Base-by-base conservation (phyloP, 2,113 vertebrate species). In the Orthonyx spaldingii region DNA sequence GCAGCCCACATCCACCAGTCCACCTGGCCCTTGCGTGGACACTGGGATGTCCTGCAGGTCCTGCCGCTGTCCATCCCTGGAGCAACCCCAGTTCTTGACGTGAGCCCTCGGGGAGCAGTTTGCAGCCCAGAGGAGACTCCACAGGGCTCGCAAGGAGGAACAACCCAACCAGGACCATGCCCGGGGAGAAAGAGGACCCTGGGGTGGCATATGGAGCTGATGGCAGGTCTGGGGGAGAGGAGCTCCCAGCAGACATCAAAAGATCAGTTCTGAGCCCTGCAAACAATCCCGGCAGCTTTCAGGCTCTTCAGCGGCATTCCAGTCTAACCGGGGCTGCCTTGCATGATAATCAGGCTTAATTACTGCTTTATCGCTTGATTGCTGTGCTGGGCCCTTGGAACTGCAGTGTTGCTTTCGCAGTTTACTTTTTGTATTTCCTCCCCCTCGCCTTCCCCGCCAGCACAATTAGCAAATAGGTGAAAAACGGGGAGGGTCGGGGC, bases 301-400 rank as follows among this genome's bases (percentile, higher is more conserved):
- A 89, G 97, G 97, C 97, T 97, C 96, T 97, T 97, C 93, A 93
- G 97, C 83, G 84, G 92, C 97, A 95, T 98, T 98, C 97, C 98
- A 98, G 93, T 97, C 97, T 94, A 97, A 96, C 96, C 83, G 32
- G 95, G 96, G 92, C 97, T 97, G 98, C 95, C 98, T 98, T 97
- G 98, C 98, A 97, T 98, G 97, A 97, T 97, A 98, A 98, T 98
- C 97, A 98, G 97, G 93, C 96, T 98, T 98, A 98, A 98, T 98
- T 97, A 97, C 94, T 42, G 75, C 97, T 98, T 97, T 97, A 98
- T 97, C 97, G 91, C 96, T 95, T 87, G 97, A 96, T 98, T 97
- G 97, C 96, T 64, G 96, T 96, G 97, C 97, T 95, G 97, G 97
- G 97, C 97, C 91, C 97, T 96, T 74, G 95, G 96, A 97, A 95